Percentiles rank a stretch among this genome's conserved stretches.
These are phyloP conservation scores for Sympetrum striolatum DNA, from an alignment of 2,888 invertebrate genomes.

Conservation along the genomic window DNA sequence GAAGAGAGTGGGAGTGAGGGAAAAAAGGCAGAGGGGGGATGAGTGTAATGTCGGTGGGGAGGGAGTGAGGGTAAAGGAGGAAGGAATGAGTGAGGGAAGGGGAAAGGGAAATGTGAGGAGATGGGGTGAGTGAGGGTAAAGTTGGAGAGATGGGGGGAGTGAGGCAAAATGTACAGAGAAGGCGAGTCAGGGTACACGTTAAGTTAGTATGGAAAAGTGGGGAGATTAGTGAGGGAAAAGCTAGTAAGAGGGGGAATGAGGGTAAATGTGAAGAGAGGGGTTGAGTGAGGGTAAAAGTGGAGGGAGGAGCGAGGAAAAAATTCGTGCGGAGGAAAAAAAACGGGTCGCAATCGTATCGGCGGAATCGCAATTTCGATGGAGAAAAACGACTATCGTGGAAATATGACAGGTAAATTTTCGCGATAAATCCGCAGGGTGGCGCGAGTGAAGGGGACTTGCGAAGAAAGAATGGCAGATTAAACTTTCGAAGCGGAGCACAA, in stretches of 20 bases:
- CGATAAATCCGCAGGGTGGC: not conserved
- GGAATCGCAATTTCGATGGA: not conserved
- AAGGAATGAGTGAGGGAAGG: no score
- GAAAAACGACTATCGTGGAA: not conserved
- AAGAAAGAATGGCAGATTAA: not conserved
- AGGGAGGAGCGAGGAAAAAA: not conserved
- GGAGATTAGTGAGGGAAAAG: not conserved
- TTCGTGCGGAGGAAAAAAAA: not conserved
- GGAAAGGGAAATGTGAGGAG: no score
- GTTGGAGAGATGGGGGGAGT: no score
- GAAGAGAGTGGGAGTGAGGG: no score
- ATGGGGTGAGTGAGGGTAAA: no score
- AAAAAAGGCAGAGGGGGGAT: no score
- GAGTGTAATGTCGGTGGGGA: no score
- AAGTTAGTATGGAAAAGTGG: not conserved
- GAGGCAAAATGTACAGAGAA: no score
- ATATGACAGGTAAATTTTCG: not conserved
- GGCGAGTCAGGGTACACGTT: no score
- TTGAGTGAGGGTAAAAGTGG: not conserved
- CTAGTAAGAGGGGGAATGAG: not conserved
- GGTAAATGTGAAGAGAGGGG: not conserved
- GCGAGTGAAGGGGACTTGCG: not conserved
- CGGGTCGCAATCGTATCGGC: not conserved
- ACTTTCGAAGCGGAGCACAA: not conserved
- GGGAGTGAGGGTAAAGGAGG: no score